Conservation (phyloP, 2,113 vertebrate genomes). For the Saccopteryx bilineata region DNA sequence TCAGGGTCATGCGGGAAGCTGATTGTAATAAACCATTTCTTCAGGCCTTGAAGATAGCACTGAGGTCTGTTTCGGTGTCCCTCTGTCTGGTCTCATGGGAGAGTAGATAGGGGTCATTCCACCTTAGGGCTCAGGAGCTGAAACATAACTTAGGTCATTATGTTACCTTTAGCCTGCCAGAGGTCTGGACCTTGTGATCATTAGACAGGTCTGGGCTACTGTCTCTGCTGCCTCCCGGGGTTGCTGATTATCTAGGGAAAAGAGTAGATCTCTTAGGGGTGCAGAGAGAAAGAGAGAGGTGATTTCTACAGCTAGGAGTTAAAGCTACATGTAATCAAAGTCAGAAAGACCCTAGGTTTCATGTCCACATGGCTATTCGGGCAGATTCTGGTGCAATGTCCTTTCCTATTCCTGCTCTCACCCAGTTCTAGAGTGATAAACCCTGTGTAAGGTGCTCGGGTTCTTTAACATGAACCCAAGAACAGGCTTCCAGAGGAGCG, state of each 20-base stretch:
- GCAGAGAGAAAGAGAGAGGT: neutral
- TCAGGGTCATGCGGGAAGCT: neutral
- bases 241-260: neutral
- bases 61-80: neutral
- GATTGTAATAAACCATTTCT: neutral
- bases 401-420: neutral
- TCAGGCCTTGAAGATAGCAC: neutral
- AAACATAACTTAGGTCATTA: neutral
- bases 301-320: neutral
- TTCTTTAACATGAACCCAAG: neutral
- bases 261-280: neutral
- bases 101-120: neutral
- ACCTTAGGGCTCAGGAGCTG: neutral
- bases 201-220: neutral
- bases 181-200: neutral
- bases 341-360: neutral
- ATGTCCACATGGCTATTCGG: neutral
- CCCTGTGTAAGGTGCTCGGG: neutral
- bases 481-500: neutral
- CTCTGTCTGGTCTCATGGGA: neutral
- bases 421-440: neutral
- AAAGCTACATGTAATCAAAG: neutral
- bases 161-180: neutral
- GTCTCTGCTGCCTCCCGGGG: neutral
- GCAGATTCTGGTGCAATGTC: neutral